A percentile compares a stretch with the other conserved stretches of the same genome.
Conservation (phyloP, 2,888 invertebrate species). For the Agrotis ipsilon region DNA sequence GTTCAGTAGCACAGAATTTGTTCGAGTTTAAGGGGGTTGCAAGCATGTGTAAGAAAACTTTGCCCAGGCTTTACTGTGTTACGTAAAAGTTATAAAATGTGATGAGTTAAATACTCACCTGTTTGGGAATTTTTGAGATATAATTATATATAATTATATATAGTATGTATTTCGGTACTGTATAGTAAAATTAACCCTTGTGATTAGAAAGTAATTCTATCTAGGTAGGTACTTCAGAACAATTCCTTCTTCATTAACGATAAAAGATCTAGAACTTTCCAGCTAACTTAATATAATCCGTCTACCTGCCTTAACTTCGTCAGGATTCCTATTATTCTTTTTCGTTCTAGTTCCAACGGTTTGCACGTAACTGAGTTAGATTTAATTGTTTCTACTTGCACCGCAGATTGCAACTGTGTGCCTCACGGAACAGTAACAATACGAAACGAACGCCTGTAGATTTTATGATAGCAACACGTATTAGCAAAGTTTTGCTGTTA, state of each 20-base stretch:
- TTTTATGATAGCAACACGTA: conserved; percentile 69
- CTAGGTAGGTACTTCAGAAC: background rate
- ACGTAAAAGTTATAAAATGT: background rate
- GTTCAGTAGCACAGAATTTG: background rate
- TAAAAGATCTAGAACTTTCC: background rate
- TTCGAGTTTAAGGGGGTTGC: background rate
- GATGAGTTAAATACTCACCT: background rate
- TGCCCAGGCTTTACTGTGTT: background rate
- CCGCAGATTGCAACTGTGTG: conserved; percentile 49
- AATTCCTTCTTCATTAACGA: background rate
- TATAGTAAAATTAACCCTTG: background rate
- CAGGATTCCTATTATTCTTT: conserved; percentile 47
- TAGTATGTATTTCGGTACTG: too few relatives aligned
- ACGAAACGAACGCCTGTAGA: conserved; percentile 65
- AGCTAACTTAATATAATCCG: conserved; percentile 1
- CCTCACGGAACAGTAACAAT: conserved; percentile 36
- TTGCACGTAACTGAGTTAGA: conserved; percentile 41
- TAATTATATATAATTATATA: too few relatives aligned
- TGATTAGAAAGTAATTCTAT: too few relatives aligned
- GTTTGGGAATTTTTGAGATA: background rate
- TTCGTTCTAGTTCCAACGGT: conserved; percentile 19
- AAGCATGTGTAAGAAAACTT: conserved; percentile 18
- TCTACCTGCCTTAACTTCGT: conserved; percentile 31
- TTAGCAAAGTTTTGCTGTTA: conserved; percentile 61
- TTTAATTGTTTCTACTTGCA: conserved; percentile 44